These are phyloP conservation scores for Temnothorax ravouxi DNA, from an alignment of 2,888 invertebrate species.

Conservation along the genomic window DNA sequence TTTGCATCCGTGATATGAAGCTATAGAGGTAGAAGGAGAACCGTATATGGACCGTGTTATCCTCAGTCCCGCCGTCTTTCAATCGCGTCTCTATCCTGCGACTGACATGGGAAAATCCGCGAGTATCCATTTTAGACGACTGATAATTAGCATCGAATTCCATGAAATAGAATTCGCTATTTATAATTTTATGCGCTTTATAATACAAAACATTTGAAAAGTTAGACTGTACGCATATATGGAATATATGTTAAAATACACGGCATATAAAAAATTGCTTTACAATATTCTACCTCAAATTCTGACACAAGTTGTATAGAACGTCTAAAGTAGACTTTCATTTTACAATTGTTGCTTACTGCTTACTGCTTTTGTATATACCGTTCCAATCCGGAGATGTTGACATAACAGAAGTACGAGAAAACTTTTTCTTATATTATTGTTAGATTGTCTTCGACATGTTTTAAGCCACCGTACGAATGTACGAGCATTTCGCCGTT, in stretches of 20 bases:
- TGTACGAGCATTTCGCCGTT: constrained; percentile 63
- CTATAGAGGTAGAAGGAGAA: neutral
- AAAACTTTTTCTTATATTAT: neutral
- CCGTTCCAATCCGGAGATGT: neutral
- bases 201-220: neutral
- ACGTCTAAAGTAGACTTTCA: neutral
- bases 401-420: neutral
- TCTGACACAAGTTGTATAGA: neutral
- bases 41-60: neutral
- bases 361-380: neutral
- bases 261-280: neutral
- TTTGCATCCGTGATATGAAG: constrained; percentile 6
- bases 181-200: neutral
- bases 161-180: neutral
- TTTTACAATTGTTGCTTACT: neutral
- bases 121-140: neutral
- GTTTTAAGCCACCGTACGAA: constrained; percentile 28
- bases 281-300: neutral
- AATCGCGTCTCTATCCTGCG: neutral
- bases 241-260: neutral
- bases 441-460: constrained; percentile 8
- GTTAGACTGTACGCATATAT: neutral
- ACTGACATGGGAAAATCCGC: neutral
- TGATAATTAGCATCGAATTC: neutral
- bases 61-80: neutral